A percentile compares a stretch with the other conserved stretches of the same genome.
Evolutionary conservation across 1,140 invertebrate species (phyloP).

Genomic region (Habropoda laboriosa): DNA sequence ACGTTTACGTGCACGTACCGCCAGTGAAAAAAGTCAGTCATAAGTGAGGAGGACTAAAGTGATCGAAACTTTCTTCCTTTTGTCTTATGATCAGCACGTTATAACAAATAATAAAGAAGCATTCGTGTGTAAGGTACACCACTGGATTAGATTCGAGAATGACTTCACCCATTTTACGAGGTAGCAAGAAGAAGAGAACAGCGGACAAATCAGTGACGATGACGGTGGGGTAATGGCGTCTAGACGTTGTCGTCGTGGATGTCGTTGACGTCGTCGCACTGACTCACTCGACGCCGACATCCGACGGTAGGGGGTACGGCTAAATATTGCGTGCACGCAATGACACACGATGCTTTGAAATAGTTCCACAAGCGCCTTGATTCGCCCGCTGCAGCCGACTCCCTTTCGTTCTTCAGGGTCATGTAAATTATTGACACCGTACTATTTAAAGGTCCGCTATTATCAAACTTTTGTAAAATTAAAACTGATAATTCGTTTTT

Average conservation of each 20-base stretch:
- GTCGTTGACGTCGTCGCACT: conserved; percentile 71
- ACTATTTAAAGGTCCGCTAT: neutral
- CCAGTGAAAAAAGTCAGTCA: no score
- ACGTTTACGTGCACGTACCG: no score
- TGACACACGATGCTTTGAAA: conserved; percentile 73
- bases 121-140: no score
- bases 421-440: conserved; percentile 28
- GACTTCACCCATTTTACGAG: conserved; percentile 63
- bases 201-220: conserved; percentile 71
- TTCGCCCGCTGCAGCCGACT: conserved; percentile 58
- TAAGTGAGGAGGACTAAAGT: neutral
- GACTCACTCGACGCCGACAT: conserved; percentile 73
- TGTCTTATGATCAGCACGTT: no score
- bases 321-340: conserved; percentile 78
- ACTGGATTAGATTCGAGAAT: conserved; percentile 51
- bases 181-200: conserved; percentile 50
- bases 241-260: conserved; percentile 72
- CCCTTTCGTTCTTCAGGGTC: conserved; percentile 43
- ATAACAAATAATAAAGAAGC: neutral
- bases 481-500: no score
- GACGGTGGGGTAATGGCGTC: conserved; percentile 70
- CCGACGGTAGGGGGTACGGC: conserved; percentile 58
- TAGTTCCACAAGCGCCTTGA: conserved; percentile 70
- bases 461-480: no score
- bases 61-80: neutral